Conservation (phyloP, 2,113 vertebrate species). For the Centropus bengalensis region DNA sequence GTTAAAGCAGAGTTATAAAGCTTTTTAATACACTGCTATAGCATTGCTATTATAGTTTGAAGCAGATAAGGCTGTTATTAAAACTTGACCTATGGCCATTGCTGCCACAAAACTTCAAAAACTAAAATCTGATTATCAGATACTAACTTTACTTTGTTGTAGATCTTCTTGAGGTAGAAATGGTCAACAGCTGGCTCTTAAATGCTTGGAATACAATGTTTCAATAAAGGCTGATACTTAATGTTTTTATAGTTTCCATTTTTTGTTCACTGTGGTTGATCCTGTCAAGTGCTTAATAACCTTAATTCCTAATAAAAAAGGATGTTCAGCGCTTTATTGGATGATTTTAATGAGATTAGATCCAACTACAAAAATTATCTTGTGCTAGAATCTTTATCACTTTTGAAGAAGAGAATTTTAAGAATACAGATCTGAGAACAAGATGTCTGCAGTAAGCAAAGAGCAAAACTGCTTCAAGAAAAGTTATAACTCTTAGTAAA, state of each 20-base stretch:
- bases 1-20: constrained; percentile 14
- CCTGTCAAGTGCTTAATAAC: neutral
- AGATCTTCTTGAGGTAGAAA: neutral
- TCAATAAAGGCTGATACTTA: neutral
- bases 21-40: neutral
- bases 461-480: neutral
- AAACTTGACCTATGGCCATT: neutral
- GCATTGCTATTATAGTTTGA: neutral
- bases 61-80: constrained; percentile 2
- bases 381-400: neutral
- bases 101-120: neutral
- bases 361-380: neutral
- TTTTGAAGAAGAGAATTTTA: neutral
- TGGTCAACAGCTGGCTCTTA: neutral
- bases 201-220: neutral
- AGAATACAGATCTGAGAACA: neutral
- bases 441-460: neutral
- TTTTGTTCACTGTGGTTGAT: neutral
- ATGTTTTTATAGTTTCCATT: neutral
- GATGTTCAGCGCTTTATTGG: neutral
- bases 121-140: neutral
- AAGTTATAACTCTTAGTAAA: neutral
- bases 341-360: neutral
- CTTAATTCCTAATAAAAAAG: neutral
- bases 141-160: neutral